A percentile compares a stretch with the other conserved stretches of the same genome.
Conservation (phyloP, 92 coral and sea anemone genomes). For the Nematostella vectensis region DNA sequence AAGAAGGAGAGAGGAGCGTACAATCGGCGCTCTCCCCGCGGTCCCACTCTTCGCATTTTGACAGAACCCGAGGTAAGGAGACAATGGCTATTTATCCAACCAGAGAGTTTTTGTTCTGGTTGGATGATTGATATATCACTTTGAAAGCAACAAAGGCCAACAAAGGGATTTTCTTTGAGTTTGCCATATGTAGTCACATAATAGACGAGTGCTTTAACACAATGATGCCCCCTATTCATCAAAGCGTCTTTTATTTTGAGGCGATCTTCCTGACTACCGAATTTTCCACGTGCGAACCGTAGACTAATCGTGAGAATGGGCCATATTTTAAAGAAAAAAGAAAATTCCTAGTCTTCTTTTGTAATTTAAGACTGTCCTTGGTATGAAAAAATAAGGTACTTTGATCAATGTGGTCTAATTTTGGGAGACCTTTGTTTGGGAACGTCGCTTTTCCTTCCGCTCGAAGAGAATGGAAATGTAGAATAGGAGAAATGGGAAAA, state of each 20-base stretch:
- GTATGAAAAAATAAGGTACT: constrained; percentile 6
- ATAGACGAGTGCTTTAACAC: constrained; percentile 39
- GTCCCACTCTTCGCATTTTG: too few relatives aligned
- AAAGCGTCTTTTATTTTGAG: constrained; percentile 30
- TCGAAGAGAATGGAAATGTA: not conserved
- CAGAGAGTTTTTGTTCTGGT: constrained; percentile 1
- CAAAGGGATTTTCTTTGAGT: constrained; percentile 31
- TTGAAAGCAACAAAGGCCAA: constrained; percentile 40
- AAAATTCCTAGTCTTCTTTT: too few relatives aligned
- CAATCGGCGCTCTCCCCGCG: too few relatives aligned
- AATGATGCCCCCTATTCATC: constrained; percentile 35
- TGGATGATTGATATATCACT: constrained; percentile 6
- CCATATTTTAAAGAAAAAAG: too few relatives aligned
- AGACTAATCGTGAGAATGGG: not conserved
- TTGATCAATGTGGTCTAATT: not conserved
- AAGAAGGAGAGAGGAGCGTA: not conserved
- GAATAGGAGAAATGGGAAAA: too few relatives aligned
- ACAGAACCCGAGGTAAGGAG: not conserved
- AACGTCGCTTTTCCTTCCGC: constrained; percentile 2
- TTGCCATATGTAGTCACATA: constrained; percentile 53
- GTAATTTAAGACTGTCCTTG: too few relatives aligned
- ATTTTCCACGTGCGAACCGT: constrained; percentile 26
- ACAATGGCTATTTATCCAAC: not conserved
- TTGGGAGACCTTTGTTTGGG: not conserved
- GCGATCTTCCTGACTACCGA: constrained; percentile 11